Evolutionary conservation across 2,113 vertebrate species (phyloP).

Genomic region (Asarcornis scutulata): DNA sequence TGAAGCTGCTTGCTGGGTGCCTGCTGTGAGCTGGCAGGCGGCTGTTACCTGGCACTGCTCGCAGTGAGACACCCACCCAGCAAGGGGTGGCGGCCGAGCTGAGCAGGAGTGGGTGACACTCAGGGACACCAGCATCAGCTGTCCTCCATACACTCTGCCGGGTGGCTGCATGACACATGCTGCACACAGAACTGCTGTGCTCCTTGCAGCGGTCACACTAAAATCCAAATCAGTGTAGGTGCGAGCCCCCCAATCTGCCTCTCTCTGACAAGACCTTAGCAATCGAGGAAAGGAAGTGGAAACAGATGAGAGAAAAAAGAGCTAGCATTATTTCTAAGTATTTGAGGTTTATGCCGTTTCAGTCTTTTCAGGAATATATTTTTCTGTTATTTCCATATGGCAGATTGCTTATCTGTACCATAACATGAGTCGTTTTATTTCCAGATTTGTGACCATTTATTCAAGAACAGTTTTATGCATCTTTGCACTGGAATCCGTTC

Average conservation of each 20-base stretch:
- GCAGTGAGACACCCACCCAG: rapidly evolving
- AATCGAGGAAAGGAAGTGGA: rapidly evolving
- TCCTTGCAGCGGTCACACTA: rapidly evolving
- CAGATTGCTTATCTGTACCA: not conserved
- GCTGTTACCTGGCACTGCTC: rapidly evolving
- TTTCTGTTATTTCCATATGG: not conserved
- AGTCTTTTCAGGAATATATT: too few species aligned
- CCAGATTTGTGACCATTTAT: not conserved
- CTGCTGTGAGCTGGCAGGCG: not conserved
- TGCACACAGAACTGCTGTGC: too few species aligned
- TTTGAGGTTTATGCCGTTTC: not conserved
- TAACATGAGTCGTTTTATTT: not conserved
- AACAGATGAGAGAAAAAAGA: not conserved
- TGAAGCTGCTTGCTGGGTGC: not conserved
- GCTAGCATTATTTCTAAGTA: too few species aligned
- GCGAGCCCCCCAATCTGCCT: not conserved
- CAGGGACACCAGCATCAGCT: too few species aligned
- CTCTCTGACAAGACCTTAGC: not conserved
- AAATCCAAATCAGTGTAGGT: rapidly evolving
- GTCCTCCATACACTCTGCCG: too few species aligned
- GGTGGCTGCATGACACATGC: too few species aligned
- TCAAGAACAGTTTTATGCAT: not conserved
- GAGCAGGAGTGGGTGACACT: not conserved
- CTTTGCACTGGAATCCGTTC: not conserved
- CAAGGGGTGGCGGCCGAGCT: too few species aligned